Evolutionary conservation across 1,140 invertebrate genomes (phyloP).

Genomic region (Kradibia gibbosae): DNA sequence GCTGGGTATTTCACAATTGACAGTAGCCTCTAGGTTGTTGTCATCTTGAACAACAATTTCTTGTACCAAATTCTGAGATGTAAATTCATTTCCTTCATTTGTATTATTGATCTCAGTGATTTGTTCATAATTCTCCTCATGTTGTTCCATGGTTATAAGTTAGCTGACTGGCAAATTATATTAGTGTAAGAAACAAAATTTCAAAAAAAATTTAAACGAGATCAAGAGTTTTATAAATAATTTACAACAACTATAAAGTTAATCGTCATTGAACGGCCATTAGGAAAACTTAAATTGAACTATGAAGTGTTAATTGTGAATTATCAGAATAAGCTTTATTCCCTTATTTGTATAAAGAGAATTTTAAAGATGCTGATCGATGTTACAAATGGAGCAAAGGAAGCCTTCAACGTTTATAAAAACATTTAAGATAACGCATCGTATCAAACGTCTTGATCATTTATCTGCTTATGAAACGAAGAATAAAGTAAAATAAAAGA

Average conservation of each 20-base stretch:
- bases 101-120: constrained; percentile 22
- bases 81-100: constrained; percentile 15
- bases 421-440: background rate
- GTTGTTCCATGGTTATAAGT: constrained; percentile 43
- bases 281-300: background rate
- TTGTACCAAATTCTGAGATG: constrained; percentile 33
- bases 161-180: constrained; percentile 2
- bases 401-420: constrained; percentile 3
- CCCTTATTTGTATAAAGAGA: background rate
- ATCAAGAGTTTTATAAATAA: too few species aligned
- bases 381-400: background rate
- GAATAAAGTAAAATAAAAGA: background rate
- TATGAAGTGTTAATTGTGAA: background rate
- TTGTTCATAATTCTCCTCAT: constrained; percentile 40
- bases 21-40: constrained; percentile 5
- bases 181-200: constrained; percentile 11
- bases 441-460: background rate
- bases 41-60: constrained; percentile 44
- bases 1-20: constrained; percentile 27
- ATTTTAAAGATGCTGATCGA: background rate
- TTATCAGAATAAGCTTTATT: background rate
- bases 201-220: too few species aligned
- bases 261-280: background rate
- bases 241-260: background rate
- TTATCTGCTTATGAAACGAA: background rate